Conservation (phyloP, 2,888 invertebrate genomes). For the Ophraella communa region DNA sequence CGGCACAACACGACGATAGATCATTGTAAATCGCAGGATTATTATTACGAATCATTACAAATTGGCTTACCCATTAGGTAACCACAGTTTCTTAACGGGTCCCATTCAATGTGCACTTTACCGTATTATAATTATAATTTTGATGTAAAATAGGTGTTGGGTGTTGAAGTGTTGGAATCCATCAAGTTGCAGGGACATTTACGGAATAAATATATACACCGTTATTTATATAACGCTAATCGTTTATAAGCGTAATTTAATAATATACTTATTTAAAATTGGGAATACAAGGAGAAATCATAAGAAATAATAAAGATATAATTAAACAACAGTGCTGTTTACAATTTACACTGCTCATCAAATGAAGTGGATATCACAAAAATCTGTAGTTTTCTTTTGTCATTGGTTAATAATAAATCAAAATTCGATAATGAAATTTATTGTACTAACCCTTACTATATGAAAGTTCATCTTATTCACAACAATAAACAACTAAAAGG, state of each 20-base stretch:
- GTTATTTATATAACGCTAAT: background rate
- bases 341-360: too few relatives aligned
- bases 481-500: too few relatives aligned
- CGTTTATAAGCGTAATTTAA: background rate
- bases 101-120: constrained; percentile 1
- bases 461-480: too few relatives aligned
- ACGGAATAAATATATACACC: background rate
- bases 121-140: constrained; percentile 22
- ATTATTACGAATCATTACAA: constrained; percentile 8
- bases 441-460: too few relatives aligned
- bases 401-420: too few relatives aligned
- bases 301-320: too few relatives aligned
- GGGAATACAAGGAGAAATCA: background rate
- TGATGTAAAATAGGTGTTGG: constrained; percentile 22
- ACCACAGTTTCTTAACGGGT: constrained; percentile 4
- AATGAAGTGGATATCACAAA: too few relatives aligned
- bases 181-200: background rate
- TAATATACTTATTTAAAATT: background rate
- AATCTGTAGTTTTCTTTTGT: too few relatives aligned
- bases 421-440: too few relatives aligned
- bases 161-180: background rate
- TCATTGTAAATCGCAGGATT: background rate
- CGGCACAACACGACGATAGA: background rate
- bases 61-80: background rate
- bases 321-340: too few relatives aligned